Evolutionary conservation across 1,140 invertebrate genomes (phyloP), one percentile per base, ranked within the genome.

Genomic region (Meloidogyne chitwoodi): DNA sequence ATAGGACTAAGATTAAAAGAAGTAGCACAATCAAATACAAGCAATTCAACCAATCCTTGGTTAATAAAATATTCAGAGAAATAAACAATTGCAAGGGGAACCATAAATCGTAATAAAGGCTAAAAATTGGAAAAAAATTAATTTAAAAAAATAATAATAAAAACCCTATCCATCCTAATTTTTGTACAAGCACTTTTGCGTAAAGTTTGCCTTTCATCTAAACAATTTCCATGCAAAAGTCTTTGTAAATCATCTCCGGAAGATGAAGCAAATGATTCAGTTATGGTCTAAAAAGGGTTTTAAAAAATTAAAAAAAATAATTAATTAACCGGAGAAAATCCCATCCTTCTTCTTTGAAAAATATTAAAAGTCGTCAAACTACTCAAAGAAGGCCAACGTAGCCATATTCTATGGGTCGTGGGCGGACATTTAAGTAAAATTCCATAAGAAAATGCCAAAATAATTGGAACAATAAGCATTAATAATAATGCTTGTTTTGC

Each of bases 1-100:
- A 87, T 84, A 76, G 91, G 90, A n/a, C 88, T 84, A n/a, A 93
- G 82, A 88, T 90, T 91, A 29, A 90, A 91, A 62, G 90, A 88
- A 75, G 91, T 89, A 6, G 78, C 38, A 76, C 84, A 85, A 66
- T 83, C 68, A 80, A 92, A 93, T 83, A 92, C 90, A 10, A 93
- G 88, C 64, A 94, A 84, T 83, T 94, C 93, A 84, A 92, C 91
- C 63, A 94, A 88, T 80, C 93, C 93, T 88, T 94, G 93, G 88
- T 95, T 95, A 78, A 95, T 94, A 80, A 93, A 93, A 88, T 95
- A 95, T 83, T 95, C 93, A 78, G 92, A 92, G 78, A 93, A 90
- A 83, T 94, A 95, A 1, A 95, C 93, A 27, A 92, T 81, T 0
- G 90, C 90, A 2, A 94, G 87, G 0, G 93, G 93, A 75, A 94